These are phyloP conservation scores for Lasioglossum zephyrum DNA, from an alignment of 2,888 invertebrate species.

Conservation along the genomic window DNA sequence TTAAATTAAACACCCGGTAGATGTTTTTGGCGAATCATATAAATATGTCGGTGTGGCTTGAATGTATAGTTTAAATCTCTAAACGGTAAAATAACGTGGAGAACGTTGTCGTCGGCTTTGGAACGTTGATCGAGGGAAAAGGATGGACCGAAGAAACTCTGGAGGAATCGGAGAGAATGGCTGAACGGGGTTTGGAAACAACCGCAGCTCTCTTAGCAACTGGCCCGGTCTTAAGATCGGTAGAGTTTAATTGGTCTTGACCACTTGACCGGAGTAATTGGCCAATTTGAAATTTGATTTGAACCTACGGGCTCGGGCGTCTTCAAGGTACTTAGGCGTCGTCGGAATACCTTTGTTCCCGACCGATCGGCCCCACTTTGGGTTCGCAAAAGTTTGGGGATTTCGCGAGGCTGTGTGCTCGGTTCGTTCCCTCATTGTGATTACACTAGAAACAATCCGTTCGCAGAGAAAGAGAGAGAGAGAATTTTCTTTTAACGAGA, in stretches of 20 bases:
- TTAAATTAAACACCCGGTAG: no score
- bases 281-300: conserved; percentile 51
- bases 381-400: conserved; percentile 28
- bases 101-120: not conserved
- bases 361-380: conserved; percentile 4
- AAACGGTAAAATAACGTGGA: not conserved
- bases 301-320: conserved; percentile 18
- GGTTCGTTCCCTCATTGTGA: conserved; percentile 14
- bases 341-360: conserved; percentile 53
- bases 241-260: conserved; percentile 76
- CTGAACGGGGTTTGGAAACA: conserved; percentile 48
- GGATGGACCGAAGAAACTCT: conserved; percentile 53
- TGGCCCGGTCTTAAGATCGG: conserved; percentile 39
- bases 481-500: conserved; percentile 4
- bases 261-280: conserved; percentile 77
- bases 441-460: not conserved
- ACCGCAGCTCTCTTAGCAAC: conserved; percentile 38
- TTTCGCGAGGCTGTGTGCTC: not conserved
- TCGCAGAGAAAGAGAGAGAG: not conserved
- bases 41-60: no score
- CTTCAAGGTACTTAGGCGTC: conserved; percentile 51
- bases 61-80: no score
- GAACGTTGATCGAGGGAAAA: not conserved
- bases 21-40: no score
- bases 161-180: conserved; percentile 43